Evolutionary conservation across 2,797 vertebrate species (phyloP).

Genomic region (Labroides dimidiatus): DNA sequence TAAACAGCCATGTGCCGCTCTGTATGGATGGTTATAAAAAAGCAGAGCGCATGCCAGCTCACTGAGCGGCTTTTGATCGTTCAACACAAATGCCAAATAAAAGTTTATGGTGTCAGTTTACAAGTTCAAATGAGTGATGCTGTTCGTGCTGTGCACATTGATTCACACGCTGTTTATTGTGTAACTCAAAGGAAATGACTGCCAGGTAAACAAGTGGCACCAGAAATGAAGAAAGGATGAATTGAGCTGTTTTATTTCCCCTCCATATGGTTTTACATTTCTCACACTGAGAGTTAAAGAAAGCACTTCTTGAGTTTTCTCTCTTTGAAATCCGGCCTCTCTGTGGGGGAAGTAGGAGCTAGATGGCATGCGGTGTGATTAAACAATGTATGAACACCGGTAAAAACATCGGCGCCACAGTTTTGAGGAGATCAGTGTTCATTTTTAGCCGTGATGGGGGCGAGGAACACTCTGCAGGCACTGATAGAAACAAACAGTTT

Average conservation of each 20-base stretch:
- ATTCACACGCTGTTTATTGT: conserved; percentile 24
- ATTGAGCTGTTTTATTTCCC: conserved; percentile 2
- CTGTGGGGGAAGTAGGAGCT: conserved; percentile 10
- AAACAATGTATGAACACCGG: conserved; percentile 36
- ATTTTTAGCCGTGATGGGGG: conserved; percentile 5
- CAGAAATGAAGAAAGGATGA: conserved; percentile 7
- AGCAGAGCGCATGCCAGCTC: conserved; percentile 10
- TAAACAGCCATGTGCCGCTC: conserved; percentile 18
- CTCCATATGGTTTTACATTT: conserved; percentile 1
- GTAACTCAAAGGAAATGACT: conserved; percentile 10
- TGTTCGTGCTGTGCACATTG: conserved; percentile 18
- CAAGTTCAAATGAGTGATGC: conserved; percentile 27
- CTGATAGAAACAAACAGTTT: conserved; percentile 62
- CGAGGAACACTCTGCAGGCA: conserved; percentile 4
- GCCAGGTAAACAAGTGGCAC: conserved; percentile 19
- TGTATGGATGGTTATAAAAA: conserved; percentile 20
- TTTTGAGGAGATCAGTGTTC: conserved; percentile 21
- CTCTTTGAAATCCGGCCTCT: background rate
- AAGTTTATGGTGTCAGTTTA: conserved; percentile 50
- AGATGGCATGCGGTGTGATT: conserved; percentile 18
- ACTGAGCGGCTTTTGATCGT: conserved; percentile 23
- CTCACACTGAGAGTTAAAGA: conserved; percentile 5
- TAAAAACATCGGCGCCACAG: conserved; percentile 20
- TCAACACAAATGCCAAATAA: conserved; percentile 53
- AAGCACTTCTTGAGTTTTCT: background rate